Evolutionary conservation across 2,888 invertebrate species (phyloP), one percentile per base, ranked within the genome.

Genomic region (Drosophila formosana): DNA sequence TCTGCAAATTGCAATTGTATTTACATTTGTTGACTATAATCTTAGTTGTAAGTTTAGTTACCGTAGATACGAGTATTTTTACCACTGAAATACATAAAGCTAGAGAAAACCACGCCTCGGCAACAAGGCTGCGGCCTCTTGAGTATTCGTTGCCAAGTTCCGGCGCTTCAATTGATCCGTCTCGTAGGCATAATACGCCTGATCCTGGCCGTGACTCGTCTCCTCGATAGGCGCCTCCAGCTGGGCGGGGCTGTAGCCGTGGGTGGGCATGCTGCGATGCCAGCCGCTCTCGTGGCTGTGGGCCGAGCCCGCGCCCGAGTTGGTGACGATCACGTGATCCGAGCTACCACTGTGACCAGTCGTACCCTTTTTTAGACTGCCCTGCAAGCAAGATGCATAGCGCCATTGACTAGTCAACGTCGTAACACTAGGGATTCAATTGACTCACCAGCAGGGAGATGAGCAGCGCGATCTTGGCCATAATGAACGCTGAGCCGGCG

Each of bases 381-480:
- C 94, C 93, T 93, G 88, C 78, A 91, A 88, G 66, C 66, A 45
- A 80, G 66, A 75, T 53, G 71, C 77, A 72, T 75, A 72, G 51
- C 64, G 76, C 64, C 64, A 72, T 47, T 65, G 46, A 75, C 46
- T 72, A 39, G 68, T 43, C 45, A 47, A 37, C 30, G 64, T 39
- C 50, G 53, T 46, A 25, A 43, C 4, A 8, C 46, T 11, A 18
- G 18, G 18, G 39, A 47, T 50, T 18, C 32, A 37, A 51, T 41
- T 18, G 8, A 92, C 91, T 92, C 89, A 93, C 93, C 78, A 95
- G 93, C 43, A 94, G 92, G 4, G 95, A 94, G 32, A 95, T 88
- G 55, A 95, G 91, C 25, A 95, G 89, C 0, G 95, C 95, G 52
- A 95, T 93, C 90, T 95, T 95, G 6, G 95, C 94, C 67, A 95